A percentile compares a stretch with the other conserved stretches of the same genome.
Conservation (phyloP, 92 coral and sea anemone species). For the Umimayanthus kanabou region DNA sequence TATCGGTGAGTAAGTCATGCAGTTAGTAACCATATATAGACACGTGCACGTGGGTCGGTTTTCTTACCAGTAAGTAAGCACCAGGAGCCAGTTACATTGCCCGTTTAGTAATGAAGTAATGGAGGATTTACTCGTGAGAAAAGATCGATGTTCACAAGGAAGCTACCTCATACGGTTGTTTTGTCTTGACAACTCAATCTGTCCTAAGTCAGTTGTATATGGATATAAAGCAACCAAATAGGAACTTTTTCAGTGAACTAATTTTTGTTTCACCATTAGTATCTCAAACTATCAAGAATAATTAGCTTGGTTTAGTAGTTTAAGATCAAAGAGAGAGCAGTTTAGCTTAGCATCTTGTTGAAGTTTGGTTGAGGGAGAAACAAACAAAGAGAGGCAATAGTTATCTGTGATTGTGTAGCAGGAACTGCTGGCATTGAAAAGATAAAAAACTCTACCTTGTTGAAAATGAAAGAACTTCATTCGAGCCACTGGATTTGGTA, state of each 20-base stretch:
- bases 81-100: too few relatives aligned
- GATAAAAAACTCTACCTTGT: slow-evolving; percentile 22
- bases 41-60: too few relatives aligned
- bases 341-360: slow-evolving; percentile 5
- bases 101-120: too few relatives aligned
- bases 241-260: neutral
- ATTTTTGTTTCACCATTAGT: neutral
- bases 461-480: neutral
- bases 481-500: neutral
- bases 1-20: too few relatives aligned
- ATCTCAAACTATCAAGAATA: neutral
- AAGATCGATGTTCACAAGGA: neutral
- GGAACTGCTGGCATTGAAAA: slow-evolving; percentile 12
- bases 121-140: too few relatives aligned
- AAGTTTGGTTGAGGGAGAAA: slow-evolving; percentile 27
- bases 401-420: slow-evolving; percentile 14
- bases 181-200: neutral
- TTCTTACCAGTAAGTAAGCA: too few relatives aligned
- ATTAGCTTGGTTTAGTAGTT: slow-evolving; percentile 17
- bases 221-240: neutral
- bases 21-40: too few relatives aligned
- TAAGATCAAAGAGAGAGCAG: neutral
- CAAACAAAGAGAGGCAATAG: slow-evolving; percentile 19
- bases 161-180: neutral
- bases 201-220: neutral